Evolutionary conservation across 2,797 vertebrate species (phyloP).

Genomic region (Notolepis coatsorum): DNA sequence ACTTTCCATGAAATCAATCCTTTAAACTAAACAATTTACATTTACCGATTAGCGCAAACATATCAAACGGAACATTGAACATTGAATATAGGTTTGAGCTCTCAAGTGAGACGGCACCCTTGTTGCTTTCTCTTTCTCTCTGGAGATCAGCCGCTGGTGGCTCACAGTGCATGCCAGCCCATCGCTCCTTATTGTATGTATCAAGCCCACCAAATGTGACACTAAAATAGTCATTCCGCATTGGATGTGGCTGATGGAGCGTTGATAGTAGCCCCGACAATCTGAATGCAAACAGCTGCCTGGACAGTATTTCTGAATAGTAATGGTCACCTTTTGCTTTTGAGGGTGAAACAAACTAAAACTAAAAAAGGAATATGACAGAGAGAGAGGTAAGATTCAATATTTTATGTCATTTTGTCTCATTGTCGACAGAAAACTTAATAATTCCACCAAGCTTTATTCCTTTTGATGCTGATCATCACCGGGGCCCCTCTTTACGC

Average conservation of each 20-base stretch:
- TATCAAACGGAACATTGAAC: slow-evolving; percentile 38
- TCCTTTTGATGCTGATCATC: slow-evolving; percentile 74
- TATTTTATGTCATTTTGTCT: slow-evolving; percentile 49
- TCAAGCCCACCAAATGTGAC: slow-evolving; percentile 68
- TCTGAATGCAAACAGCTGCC: slow-evolving; percentile 62
- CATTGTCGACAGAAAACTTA: slow-evolving; percentile 69
- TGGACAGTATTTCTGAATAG: slow-evolving; percentile 65
- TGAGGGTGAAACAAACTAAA: slow-evolving; percentile 15
- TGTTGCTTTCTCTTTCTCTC: slow-evolving; percentile 43
- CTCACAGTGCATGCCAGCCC: slow-evolving; percentile 40
- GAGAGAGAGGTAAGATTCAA: slow-evolving; percentile 62
- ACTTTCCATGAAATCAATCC: slow-evolving; percentile 14
- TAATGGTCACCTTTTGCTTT: slow-evolving; percentile 66
- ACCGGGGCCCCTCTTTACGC: slow-evolving; percentile 59
- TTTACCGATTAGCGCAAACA: slow-evolving; percentile 20
- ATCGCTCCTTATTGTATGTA: slow-evolving; percentile 66
- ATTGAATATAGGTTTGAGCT: slow-evolving; percentile 17
- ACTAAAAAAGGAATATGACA: slow-evolving; percentile 56
- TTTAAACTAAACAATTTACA: slow-evolving; percentile 24
- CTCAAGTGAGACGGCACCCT: background rate
- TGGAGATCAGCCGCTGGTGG: slow-evolving; percentile 56
- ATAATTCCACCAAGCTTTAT: slow-evolving; percentile 69
- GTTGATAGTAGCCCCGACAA: slow-evolving; percentile 45
- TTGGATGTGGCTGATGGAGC: slow-evolving; percentile 64
- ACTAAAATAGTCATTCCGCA: slow-evolving; percentile 77